phyloP scores from a whole-genome alignment of 2,113 vertebrate species.

The Jacana jacana region DNA sequence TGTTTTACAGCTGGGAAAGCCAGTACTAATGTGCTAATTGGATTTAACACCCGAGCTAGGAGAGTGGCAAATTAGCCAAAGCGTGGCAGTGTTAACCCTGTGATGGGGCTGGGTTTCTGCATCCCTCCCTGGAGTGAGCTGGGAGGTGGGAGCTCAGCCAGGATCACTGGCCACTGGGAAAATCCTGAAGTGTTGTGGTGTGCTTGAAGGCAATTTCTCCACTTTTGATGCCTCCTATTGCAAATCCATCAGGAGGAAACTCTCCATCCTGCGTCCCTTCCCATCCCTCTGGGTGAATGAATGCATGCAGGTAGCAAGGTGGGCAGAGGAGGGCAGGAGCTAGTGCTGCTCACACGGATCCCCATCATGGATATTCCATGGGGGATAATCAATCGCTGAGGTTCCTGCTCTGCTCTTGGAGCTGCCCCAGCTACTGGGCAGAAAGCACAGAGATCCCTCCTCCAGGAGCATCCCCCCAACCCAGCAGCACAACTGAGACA shows the following conservation, averaged over 20 bases:
- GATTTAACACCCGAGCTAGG: conserved; percentile 8
- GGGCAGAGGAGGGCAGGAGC: not conserved
- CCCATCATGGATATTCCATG: fast-evolving
- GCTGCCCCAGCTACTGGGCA: not conserved
- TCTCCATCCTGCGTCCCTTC: not conserved
- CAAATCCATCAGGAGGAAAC: not conserved
- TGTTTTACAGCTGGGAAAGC: conserved; percentile 27
- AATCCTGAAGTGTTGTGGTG: fast-evolving
- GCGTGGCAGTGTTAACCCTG: fast-evolving
- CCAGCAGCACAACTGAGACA: not conserved
- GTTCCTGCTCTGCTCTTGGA: not conserved
- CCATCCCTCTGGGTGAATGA: fast-evolving
- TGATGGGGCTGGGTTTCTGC: not conserved
- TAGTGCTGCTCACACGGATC: fast-evolving
- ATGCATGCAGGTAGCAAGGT: fast-evolving
- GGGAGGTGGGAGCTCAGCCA: fast-evolving
- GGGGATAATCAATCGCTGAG: not conserved
- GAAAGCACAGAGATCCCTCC: not conserved
- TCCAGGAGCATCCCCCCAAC: too few species aligned
- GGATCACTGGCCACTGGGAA: fast-evolving
- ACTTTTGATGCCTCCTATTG: not conserved
- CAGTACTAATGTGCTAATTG: conserved; percentile 19
- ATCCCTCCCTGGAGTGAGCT: not conserved
- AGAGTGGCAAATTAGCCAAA: conserved; percentile 12
- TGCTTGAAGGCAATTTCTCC: fast-evolving